Evolutionary conservation across 2,888 invertebrate species (phyloP), one percentile per base, ranked within the genome.

Genomic region (Mactromeris polynyma): DNA sequence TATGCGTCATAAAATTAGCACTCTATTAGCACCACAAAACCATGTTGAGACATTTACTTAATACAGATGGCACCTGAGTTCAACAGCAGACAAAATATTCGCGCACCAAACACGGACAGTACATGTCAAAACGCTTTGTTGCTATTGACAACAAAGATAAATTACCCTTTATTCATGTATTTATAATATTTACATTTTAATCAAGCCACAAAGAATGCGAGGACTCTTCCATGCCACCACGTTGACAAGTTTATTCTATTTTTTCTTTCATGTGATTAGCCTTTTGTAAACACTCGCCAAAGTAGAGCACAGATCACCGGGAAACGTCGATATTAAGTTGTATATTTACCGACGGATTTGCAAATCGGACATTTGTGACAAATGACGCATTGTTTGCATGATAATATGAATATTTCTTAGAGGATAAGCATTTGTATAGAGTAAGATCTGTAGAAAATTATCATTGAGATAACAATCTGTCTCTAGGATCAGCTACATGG

Each of bases 291-390:
- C 83, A 46, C 36, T 19, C n/a, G 33, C 14, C 14, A 7, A 73
- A 73, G 2, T 26, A 73, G 33, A 3, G 11, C 36, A 36, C 73
- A 2, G 36, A 73, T 73, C 73, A 36, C 73, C 36, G 4, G 33
- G 31, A 19, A 36, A 73, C 84, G 38, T 46, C 54, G 2, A 51
- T 77, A 84, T 77, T 78, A 26, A 84, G 78, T 77, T 78, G 77
- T 54, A 51, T 84, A 84, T 84, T 84, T 77, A 26, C 78, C n/a
- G 21, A 78, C 21, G 21, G 84, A 84, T 78, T 54, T 54, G 36
- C 54, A 84, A 78, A 51, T 77, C 77, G 84, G 77, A 73, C 77
- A 77, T 77, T 77, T 78, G 77, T 33, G 54, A 84, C 84, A 84
- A 84, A 84, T 84, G 77, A 51, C 11, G 46, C 26, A 84, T 84